Conservation (phyloP, 37 sponge, comb jelly and placozoan species). For the Cladorhizidae sp. region DNA sequence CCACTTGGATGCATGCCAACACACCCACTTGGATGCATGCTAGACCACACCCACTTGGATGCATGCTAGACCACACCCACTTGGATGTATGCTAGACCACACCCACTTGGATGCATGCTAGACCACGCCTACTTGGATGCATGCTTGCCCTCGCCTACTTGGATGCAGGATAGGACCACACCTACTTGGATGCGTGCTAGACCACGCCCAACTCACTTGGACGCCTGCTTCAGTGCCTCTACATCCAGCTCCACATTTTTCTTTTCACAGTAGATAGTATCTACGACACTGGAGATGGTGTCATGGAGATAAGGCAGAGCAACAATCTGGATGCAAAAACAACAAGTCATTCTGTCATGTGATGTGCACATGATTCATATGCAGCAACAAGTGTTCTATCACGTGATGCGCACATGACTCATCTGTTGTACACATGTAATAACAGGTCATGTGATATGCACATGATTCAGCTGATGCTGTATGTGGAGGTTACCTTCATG, state of each 20-base stretch:
- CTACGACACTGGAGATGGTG: slow-evolving; percentile 60
- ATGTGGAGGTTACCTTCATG: slow-evolving; percentile 80
- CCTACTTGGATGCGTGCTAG: no score
- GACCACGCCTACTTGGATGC: no score
- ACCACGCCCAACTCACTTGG: slow-evolving; percentile 62
- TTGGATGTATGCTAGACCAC: no score
- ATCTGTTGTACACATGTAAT: background rate
- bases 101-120: no score
- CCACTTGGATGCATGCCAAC: no score
- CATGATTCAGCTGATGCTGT: no score
- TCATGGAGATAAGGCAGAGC: slow-evolving; percentile 83
- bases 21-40: no score
- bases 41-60: no score
- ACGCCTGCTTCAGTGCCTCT: slow-evolving; percentile 43
- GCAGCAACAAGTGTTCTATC: background rate
- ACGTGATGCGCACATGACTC: background rate
- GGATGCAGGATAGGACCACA: no score
- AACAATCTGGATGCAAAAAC: slow-evolving; percentile 53
- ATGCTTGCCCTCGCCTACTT: no score
- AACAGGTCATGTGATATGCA: no score
- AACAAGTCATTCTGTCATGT: background rate
- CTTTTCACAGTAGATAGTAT: slow-evolving; percentile 76
- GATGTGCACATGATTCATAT: slow-evolving; percentile 1
- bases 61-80: no score
- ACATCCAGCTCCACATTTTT: slow-evolving; percentile 82